Conservation (phyloP, 37 sponge, comb jelly and placozoan genomes). For the Halisarca cf. caerulea region DNA sequence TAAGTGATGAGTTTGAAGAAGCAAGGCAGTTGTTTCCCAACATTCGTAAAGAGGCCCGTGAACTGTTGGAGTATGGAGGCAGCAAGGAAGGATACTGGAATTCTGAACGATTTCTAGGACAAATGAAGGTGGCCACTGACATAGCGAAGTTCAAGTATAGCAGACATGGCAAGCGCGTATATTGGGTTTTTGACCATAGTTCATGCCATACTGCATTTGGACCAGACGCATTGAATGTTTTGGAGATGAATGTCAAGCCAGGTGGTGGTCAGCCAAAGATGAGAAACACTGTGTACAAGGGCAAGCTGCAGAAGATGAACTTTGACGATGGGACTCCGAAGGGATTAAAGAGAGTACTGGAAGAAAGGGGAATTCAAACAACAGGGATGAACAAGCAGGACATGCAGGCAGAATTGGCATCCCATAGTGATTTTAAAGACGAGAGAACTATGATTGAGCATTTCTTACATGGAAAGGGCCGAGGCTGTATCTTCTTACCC, state of each 20-base stretch:
- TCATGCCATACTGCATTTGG: conserved; percentile 49
- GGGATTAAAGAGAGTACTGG: conserved; percentile 24
- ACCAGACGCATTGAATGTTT: conserved; percentile 36
- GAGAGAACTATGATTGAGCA: conserved; percentile 50
- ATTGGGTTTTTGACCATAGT: conserved; percentile 62
- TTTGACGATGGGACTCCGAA: conserved; percentile 30
- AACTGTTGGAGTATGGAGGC: conserved; percentile 47
- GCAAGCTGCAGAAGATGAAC: conserved; percentile 4
- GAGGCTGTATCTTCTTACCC: conserved; percentile 32
- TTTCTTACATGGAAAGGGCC: conserved; percentile 26
- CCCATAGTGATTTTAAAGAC: conserved; percentile 39
- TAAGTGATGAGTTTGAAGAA: background rate
- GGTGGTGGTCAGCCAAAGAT: conserved; percentile 38
- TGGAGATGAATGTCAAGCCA: conserved; percentile 28
- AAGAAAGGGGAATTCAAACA: conserved; percentile 35
- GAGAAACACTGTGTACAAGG: conserved; percentile 31
- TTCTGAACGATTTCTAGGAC: conserved; percentile 33
- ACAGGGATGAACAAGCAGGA: conserved; percentile 34
- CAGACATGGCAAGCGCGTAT: conserved; percentile 31
- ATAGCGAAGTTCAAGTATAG: conserved; percentile 58
- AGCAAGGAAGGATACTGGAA: conserved; percentile 52
- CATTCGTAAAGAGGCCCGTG: conserved; percentile 6
- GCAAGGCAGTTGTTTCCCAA: background rate
- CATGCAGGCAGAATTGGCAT: conserved; percentile 24
- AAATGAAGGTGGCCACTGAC: conserved; percentile 34